These are phyloP conservation scores for Epinephelus malabaricus DNA, from an alignment of 2,797 vertebrate genomes.

Conservation along the genomic window DNA sequence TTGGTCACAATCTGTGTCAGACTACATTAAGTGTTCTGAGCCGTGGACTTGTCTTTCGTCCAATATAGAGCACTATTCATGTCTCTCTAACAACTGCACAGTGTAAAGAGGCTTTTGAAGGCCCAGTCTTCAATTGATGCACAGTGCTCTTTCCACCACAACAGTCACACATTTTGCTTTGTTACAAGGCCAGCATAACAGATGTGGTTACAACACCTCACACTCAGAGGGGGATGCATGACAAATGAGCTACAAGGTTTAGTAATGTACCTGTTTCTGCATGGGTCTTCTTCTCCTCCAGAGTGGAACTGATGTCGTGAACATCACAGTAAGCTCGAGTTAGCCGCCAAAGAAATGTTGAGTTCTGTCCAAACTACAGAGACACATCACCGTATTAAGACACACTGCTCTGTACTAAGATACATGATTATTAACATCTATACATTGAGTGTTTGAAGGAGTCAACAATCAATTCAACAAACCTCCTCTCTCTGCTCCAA, in stretches of 20 bases:
- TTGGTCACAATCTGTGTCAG: background rate
- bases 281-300: conserved; percentile 90
- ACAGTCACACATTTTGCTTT: background rate
- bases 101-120: background rate
- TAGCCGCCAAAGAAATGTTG: conserved; percentile 93
- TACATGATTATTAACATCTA: background rate
- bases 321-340: conserved; percentile 92
- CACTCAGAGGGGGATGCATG: no score
- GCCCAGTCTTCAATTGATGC: background rate
- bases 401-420: background rate
- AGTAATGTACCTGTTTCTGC: conserved; percentile 89
- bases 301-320: conserved; percentile 88
- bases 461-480: background rate
- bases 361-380: conserved; percentile 88
- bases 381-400: conserved; percentile 6
- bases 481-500: conserved; percentile 90
- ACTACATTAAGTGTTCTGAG: background rate
- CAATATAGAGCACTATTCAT: background rate
- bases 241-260: background rate
- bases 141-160: background rate
- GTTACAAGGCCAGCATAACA: background rate
- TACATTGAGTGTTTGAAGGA: no score
- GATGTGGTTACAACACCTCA: no score
- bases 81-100: background rate
- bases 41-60: background rate